Base-by-base conservation (phyloP, 2,113 vertebrate species). In the Ciconia maguari region DNA sequence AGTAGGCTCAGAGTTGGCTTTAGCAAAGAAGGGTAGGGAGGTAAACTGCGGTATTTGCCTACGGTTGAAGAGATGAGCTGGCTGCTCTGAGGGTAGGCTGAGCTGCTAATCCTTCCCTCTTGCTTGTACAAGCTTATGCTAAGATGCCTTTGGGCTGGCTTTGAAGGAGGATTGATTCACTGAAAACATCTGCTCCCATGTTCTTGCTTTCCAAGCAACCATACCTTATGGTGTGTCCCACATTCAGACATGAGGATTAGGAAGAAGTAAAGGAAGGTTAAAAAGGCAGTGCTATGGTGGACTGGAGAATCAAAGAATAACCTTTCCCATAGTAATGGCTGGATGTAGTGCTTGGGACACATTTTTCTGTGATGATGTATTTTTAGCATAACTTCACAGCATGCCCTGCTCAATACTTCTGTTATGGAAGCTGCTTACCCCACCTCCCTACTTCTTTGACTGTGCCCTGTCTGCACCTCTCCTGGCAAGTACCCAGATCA, bases 141-240 rank as follows among this genome's bases (percentile, higher is more conserved):
- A 32, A 80, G 74, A 88, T 80, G 89, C 79, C 84, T 94, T 94
- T 84, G 74, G 68, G 79, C 66, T 84, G 49, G 29, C 36, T 80
- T 88, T 80, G 85, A 69, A 70, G 66, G 38, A 74, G 48, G 41
- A 25, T 44, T 92, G 87, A 94, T 92, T 96, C 80, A 92, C 75
- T 84, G 85, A 41, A 60, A 72, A 34, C 24, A 38, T 57, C 44
- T 88, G 48, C 57, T 85, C 49, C 75, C 17, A 16, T 10, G 30
- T 49, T 74, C 32, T 65, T n/a, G 22, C 82, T 91, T 71, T 44
- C 29, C 60, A 79, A 75, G 58, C 66, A 51, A 25, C 60, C 5
- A 0, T 34, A 54, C 51, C 75, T 80, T 6, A 29, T 66, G 30
- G 26, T 26, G 10, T 46, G 52, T 10, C 48, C 48, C 57, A 44